phyloP scores from a whole-genome alignment of 2,888 invertebrate genomes.

The Drosophila conformis region DNA sequence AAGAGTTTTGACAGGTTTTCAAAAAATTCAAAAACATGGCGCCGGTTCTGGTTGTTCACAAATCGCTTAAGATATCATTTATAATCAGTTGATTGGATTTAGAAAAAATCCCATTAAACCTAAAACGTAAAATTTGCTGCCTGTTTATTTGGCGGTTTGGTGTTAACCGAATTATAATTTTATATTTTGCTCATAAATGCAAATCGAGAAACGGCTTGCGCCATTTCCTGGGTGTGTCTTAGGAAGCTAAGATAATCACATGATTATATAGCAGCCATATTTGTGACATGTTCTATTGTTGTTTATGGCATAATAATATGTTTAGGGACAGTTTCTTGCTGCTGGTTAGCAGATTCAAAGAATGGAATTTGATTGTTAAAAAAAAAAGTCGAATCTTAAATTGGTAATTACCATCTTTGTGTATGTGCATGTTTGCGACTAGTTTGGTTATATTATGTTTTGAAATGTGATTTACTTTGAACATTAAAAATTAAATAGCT shows the following conservation, averaged over 20 bases:
- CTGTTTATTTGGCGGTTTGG: constrained; percentile 22
- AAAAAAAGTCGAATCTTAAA: constrained; percentile 4
- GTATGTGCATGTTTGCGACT: background rate
- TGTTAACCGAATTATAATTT: constrained; percentile 47
- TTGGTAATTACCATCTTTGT: background rate
- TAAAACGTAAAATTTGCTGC: constrained; percentile 1
- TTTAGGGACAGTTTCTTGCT: constrained; percentile 30
- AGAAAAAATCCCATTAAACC: background rate
- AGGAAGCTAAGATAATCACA: constrained; percentile 41
- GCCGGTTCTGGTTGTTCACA: constrained; percentile 29
- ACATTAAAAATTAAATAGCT: background rate
- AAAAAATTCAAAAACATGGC: constrained; percentile 20
- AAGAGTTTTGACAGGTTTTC: constrained; percentile 59
- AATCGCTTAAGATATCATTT: constrained; percentile 46
- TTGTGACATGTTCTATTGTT: constrained; percentile 37
- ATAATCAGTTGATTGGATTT: constrained; percentile 44
- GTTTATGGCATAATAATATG: constrained; percentile 53
- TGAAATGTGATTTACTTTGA: constrained; percentile 2
- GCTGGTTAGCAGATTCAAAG: constrained; percentile 26
- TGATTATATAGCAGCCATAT: constrained; percentile 52
- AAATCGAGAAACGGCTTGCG: constrained; percentile 17
- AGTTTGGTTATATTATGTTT: background rate
- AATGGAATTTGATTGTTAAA: constrained; percentile 1
- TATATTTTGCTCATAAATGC: constrained; percentile 48
- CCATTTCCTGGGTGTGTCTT: constrained; percentile 31